Evolutionary conservation across 1,140 invertebrate species (phyloP), one percentile per base, ranked within the genome.

Genomic region (Tetraneura akinire): DNA sequence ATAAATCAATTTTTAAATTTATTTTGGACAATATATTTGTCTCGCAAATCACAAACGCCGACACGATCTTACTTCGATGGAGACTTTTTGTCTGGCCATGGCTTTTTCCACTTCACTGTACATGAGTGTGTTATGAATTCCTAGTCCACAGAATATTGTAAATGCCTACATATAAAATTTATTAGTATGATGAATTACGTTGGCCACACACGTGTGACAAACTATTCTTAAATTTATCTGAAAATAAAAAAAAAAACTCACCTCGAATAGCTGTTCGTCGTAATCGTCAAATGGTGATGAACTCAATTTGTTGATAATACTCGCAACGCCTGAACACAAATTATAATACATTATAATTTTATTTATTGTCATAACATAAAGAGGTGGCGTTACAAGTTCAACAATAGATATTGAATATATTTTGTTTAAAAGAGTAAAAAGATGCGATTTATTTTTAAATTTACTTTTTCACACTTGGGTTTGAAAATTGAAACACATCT

Each of bases 81-180:
- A 90, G 3, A 92, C 90, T 80, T 88, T 86, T 83, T 91, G 90
- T 82, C 90, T 89, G 47, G 90, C 90, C 86, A 89, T 89, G 8
- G 88, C 88, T 81, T 84, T 84, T 80, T 84, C 83, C 37, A 84
- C 83, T 80, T 85, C 83, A 37, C 81, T 83, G 82, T 85, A 87
- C 88, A 91, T 91, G 81, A 89, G 87, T 14, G 90, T 90, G 84
- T 91, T 91, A 84, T 90, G 88, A 70, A 92, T 91, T 32, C 90
- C 91, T 86, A 92, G 88, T 21, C 91, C 91, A 85, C 90, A 91
- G 83, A 92, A 92, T 81, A 92, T 90, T 66, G 90, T 89, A 86
- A 92, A 92, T 4, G 90, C 90, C 87, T 91, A 55, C n/a, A 64
- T 14, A 80, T 64, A n/a, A n/a, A n/a, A n/a, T n/a, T n/a, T n/a